phyloP scores from a whole-genome alignment of 2,888 invertebrate species.

The Operophtera brumata region DNA sequence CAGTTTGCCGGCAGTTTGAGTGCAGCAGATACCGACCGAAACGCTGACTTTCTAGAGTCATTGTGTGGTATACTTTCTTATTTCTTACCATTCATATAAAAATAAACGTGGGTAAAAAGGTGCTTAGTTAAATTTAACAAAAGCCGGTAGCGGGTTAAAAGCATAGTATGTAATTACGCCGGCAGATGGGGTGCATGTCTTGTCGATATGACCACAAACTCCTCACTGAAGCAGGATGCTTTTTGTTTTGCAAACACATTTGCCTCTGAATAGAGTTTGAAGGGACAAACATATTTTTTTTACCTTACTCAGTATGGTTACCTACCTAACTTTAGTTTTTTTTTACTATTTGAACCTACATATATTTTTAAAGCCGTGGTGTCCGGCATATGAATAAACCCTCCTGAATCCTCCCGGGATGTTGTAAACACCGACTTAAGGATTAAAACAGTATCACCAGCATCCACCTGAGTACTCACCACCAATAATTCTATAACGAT shows the following conservation, averaged over 20 bases:
- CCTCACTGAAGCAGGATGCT: constrained; percentile 21
- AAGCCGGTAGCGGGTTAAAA: constrained; percentile 58
- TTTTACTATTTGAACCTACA: no score
- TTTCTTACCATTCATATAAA: constrained; percentile 63
- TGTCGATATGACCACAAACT: constrained; percentile 43
- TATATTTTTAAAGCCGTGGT: no score
- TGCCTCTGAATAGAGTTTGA: constrained; percentile 23
- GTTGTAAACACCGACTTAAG: no score
- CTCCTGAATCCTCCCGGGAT: no score
- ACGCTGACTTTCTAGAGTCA: constrained; percentile 62
- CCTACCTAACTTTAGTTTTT: no score
- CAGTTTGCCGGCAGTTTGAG: constrained; percentile 58
- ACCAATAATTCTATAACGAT: no score
- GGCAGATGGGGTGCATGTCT: constrained; percentile 66
- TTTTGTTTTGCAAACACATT: constrained; percentile 23
- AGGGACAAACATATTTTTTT: no score
- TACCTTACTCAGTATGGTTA: no score
- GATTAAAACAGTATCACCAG: no score
- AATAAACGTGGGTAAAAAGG: constrained; percentile 49
- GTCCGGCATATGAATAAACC: no score
- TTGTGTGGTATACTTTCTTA: constrained; percentile 73
- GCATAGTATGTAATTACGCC: constrained; percentile 72
- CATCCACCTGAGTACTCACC: no score
- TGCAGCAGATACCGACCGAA: constrained; percentile 45
- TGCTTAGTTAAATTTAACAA: constrained; percentile 44